These are phyloP conservation scores for Pheosia tremula DNA, from an alignment of 2,888 invertebrate species.

Conservation along the genomic window DNA sequence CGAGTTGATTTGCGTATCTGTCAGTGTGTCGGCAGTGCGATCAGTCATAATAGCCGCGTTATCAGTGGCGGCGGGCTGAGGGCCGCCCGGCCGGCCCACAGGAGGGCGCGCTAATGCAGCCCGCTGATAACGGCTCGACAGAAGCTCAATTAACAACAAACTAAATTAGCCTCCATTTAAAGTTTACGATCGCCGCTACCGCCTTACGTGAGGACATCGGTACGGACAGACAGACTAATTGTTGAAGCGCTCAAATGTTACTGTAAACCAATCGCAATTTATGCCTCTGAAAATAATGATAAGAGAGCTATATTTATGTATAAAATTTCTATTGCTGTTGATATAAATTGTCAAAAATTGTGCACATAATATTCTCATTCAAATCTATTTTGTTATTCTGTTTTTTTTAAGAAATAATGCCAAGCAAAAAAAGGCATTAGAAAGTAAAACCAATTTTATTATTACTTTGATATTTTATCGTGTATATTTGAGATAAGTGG, in stretches of 20 bases:
- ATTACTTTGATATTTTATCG: not conserved
- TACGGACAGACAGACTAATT: conserved; percentile 52
- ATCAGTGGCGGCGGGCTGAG: conserved; percentile 45
- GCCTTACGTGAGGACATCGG: conserved; percentile 72
- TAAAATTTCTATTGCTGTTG: too few relatives aligned
- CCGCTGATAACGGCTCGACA: conserved; percentile 70
- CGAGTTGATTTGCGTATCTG: conserved; percentile 10
- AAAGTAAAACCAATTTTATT: not conserved
- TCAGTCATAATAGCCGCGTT: conserved; percentile 68
- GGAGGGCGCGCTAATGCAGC: conserved; percentile 70
- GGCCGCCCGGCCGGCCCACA: conserved; percentile 40
- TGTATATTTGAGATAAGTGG: not conserved
- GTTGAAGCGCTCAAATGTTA: not conserved
- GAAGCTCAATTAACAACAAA: conserved; percentile 82
- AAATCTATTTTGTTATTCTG: not conserved
- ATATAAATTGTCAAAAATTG: too few relatives aligned
- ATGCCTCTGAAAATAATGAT: too few relatives aligned
- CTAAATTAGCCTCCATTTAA: conserved; percentile 83
- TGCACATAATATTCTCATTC: too few relatives aligned
- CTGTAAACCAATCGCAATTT: too few relatives aligned
- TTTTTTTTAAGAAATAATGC: too few relatives aligned
- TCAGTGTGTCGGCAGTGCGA: conserved; percentile 20
- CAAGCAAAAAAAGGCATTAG: not conserved
- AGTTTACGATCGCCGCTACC: conserved; percentile 81
- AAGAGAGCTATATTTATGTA: too few relatives aligned